Conservation (phyloP, 2,888 invertebrate species). For the Molanna angustata region DNA sequence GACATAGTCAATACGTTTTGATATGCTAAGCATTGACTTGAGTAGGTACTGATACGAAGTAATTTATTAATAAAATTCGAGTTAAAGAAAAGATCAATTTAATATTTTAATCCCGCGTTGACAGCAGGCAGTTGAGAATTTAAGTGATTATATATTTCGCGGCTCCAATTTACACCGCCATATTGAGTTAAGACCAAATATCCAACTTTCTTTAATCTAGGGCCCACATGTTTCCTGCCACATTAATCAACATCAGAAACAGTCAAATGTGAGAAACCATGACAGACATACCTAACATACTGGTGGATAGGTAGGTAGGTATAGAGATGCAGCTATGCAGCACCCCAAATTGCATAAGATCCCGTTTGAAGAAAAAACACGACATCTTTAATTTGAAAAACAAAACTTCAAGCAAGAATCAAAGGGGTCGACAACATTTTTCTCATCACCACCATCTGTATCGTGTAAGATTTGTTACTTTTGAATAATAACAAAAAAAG, state of each 20-base stretch:
- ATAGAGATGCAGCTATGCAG: too few relatives aligned
- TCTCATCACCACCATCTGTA: too few relatives aligned
- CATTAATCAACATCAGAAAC: slow-evolving; percentile 26
- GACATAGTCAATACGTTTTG: too few relatives aligned
- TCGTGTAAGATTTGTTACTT: too few relatives aligned
- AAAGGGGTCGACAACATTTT: neutral
- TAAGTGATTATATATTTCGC: neutral
- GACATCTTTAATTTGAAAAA: slow-evolving; percentile 11
- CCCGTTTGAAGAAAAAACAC: slow-evolving; percentile 8
- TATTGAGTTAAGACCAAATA: neutral
- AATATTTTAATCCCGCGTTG: neutral
- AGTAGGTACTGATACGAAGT: too few relatives aligned
- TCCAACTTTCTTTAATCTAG: neutral
- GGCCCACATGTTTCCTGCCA: slow-evolving; percentile 28
- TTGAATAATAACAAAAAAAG: too few relatives aligned
- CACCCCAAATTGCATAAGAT: slow-evolving; percentile 13
- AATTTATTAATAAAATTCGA: too few relatives aligned
- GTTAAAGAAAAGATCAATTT: too few relatives aligned
- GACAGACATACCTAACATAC: too few relatives aligned
- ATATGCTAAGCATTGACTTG: too few relatives aligned
- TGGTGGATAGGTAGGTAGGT: too few relatives aligned
- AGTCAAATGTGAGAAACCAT: slow-evolving; percentile 12
- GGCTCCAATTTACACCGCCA: neutral
- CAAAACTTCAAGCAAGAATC: slow-evolving; percentile 2
- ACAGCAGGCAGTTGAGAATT: neutral